These are phyloP conservation scores for Protobothrops mucrosquamatus DNA, from an alignment of 2,113 vertebrate genomes.

Conservation along the genomic window DNA sequence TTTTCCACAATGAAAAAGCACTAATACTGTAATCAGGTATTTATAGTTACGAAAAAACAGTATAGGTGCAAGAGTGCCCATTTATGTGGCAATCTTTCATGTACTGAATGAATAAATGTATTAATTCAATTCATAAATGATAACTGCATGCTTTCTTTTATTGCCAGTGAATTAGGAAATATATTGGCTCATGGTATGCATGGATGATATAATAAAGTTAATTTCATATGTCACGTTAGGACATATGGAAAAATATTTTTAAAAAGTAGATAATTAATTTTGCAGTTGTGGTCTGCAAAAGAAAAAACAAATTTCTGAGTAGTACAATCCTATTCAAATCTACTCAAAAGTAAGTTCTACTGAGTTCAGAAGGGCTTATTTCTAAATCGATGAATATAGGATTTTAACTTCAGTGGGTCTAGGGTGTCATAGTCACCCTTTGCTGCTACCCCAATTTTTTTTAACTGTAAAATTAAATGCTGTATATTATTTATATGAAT, in stretches of 20 bases:
- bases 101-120: conserved; percentile 43
- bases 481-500: not conserved
- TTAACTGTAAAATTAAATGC: not conserved
- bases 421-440: not conserved
- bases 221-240: conserved; percentile 37
- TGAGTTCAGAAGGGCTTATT: not conserved
- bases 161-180: conserved; percentile 40
- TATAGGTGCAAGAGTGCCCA: conserved; percentile 26
- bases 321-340: not conserved
- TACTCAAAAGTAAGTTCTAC: not conserved
- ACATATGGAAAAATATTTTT: not conserved
- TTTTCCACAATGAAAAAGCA: conserved; percentile 11
- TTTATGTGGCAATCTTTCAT: conserved; percentile 1
- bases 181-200: conserved; percentile 35
- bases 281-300: conserved; percentile 1
- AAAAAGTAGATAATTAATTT: conserved; percentile 11
- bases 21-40: conserved; percentile 26
- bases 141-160: conserved; percentile 39
- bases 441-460: not conserved
- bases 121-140: conserved; percentile 47
- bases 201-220: conserved; percentile 42
- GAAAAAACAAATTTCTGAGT: conserved; percentile 9
- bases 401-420: conserved; percentile 3
- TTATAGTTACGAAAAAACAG: not conserved
- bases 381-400: not conserved